Evolutionary conservation across 2,888 invertebrate species (phyloP).

Genomic region (Mythimna impura): DNA sequence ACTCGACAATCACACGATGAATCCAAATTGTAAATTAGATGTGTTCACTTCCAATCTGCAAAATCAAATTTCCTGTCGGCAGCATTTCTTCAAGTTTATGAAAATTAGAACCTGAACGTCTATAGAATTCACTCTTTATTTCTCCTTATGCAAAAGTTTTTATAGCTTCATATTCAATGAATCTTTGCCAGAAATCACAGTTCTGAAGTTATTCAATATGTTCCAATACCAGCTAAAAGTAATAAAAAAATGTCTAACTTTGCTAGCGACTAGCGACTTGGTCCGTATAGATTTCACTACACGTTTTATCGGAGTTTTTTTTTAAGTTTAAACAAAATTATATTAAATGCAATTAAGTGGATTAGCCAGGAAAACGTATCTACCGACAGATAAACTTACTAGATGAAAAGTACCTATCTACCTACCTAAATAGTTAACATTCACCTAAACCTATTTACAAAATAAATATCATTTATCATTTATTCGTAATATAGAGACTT

Average conservation of each 20-base stretch:
- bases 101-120: conserved; percentile 5
- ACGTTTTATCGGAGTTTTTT: background rate
- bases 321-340: background rate
- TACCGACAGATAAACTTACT: background rate
- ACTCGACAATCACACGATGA: conserved; percentile 22
- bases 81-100: conserved; percentile 24
- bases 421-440: too few relatives aligned
- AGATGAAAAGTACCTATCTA: too few relatives aligned
- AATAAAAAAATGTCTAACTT: background rate
- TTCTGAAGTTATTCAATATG: background rate
- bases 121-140: conserved; percentile 3
- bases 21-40: conserved; percentile 49
- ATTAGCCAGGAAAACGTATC: background rate
- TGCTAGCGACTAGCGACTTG: too few relatives aligned
- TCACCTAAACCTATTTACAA: too few relatives aligned
- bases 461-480: too few relatives aligned
- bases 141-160: conserved; percentile 7
- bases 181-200: background rate
- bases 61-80: conserved; percentile 39
- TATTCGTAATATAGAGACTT: too few relatives aligned
- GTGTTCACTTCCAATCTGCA: conserved; percentile 32
- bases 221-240: background rate
- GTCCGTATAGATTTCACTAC: too few relatives aligned
- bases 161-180: conserved; percentile 1
- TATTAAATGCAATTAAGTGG: background rate